A percentile compares a stretch with the other conserved stretches of the same genome.
Evolutionary conservation across 2,113 vertebrate genomes (phyloP).

Genomic region (Callipepla californica): DNA sequence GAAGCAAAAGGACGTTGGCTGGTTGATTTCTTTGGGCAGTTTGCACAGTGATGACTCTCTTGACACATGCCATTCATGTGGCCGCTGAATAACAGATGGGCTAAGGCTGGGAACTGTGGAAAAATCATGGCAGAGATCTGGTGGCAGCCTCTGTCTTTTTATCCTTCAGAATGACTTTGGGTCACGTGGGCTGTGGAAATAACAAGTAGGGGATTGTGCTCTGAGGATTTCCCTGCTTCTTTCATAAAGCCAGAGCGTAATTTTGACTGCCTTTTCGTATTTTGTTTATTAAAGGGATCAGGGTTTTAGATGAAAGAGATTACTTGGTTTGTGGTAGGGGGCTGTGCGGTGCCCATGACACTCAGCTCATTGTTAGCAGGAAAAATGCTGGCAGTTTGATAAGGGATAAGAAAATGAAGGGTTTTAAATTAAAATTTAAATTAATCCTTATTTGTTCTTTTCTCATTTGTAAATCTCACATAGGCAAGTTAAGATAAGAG

Average conservation of each 20-base stretch:
- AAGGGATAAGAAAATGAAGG: slow-evolving; percentile 83
- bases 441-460: slow-evolving; percentile 82
- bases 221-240: slow-evolving; percentile 83
- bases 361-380: slow-evolving; percentile 80
- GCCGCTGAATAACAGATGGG: slow-evolving; percentile 93
- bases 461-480: slow-evolving; percentile 81
- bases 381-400: slow-evolving; percentile 85
- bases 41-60: slow-evolving; percentile 87
- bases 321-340: slow-evolving; percentile 80
- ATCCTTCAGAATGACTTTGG: slow-evolving; percentile 88
- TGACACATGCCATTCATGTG: slow-evolving; percentile 96
- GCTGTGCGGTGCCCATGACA: slow-evolving; percentile 76
- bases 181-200: slow-evolving; percentile 86
- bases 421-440: slow-evolving; percentile 88
- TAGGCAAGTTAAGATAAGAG: slow-evolving; percentile 80
- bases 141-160: slow-evolving; percentile 85
- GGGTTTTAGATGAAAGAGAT: slow-evolving; percentile 86
- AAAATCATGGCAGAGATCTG: slow-evolving; percentile 89
- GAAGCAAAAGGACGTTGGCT: slow-evolving; percentile 86
- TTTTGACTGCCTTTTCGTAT: slow-evolving; percentile 85
- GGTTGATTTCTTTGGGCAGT: slow-evolving; percentile 85
- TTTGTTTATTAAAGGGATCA: slow-evolving; percentile 91
- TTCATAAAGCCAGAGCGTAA: slow-evolving; percentile 84
- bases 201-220: slow-evolving; percentile 93
- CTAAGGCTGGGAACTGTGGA: slow-evolving; percentile 88